phyloP scores from a whole-genome alignment of 1,140 invertebrate genomes.

The Phymastichus coffea region DNA sequence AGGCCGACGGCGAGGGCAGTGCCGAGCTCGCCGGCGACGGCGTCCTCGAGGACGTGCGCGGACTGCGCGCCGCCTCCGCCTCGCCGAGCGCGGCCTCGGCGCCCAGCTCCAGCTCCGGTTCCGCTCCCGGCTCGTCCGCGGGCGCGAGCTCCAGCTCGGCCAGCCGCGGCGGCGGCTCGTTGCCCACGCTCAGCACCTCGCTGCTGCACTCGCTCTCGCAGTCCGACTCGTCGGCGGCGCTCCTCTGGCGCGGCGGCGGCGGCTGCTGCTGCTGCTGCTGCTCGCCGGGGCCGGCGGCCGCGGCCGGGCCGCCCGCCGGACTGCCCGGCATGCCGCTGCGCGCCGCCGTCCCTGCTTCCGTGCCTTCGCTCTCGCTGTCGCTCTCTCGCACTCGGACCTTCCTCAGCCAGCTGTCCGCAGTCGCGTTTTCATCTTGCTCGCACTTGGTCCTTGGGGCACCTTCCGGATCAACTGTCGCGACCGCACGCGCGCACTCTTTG shows the following conservation, averaged over 20 bases:
- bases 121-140: conserved; percentile 28
- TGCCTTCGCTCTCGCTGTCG: too few relatives aligned
- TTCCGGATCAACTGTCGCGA: too few relatives aligned
- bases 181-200: conserved; percentile 61
- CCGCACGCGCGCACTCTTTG: too few relatives aligned
- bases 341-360: too few relatives aligned
- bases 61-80: conserved; percentile 46
- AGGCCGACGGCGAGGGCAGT: too few relatives aligned
- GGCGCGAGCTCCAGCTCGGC: conserved; percentile 29
- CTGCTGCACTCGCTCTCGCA: conserved; percentile 53
- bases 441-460: too few relatives aligned
- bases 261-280: conserved; percentile 21
- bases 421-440: conserved; percentile 35
- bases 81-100: conserved; percentile 41
- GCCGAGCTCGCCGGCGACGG: conserved; percentile 52
- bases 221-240: background rate
- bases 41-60: conserved; percentile 39
- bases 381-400: too few relatives aligned
- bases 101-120: conserved; percentile 35
- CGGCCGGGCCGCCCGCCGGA: conserved; percentile 22
- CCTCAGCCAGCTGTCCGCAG: conserved; percentile 30
- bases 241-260: background rate
- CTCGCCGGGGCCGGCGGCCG: conserved; percentile 23
- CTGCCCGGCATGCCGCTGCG: conserved; percentile 19
- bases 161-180: conserved; percentile 56